Percentiles rank a stretch among this genome's conserved stretches.
Conservation (phyloP, 1,140 invertebrate genomes). For the Drosophila saltans region DNA sequence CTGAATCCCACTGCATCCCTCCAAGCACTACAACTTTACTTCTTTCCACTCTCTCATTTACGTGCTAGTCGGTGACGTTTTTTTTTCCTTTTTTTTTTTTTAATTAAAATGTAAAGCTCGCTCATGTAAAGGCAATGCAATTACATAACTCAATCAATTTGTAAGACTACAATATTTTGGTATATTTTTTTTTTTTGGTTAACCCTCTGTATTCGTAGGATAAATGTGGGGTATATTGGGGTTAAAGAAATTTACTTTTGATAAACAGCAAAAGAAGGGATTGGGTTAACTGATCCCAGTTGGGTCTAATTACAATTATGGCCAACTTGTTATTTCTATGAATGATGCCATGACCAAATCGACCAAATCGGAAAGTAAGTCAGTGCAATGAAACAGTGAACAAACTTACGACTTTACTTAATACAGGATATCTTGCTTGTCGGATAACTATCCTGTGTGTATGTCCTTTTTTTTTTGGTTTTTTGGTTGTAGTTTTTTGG, state of each 20-base stretch:
- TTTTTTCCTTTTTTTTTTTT: slow-evolving; percentile 53
- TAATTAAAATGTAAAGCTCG: slow-evolving; percentile 78
- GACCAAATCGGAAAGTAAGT: too few relatives aligned
- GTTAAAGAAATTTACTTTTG: not conserved
- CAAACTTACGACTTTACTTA: too few relatives aligned
- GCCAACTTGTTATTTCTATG: too few relatives aligned
- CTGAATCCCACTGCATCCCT: not conserved
- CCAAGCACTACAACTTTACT: not conserved
- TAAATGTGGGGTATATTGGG: not conserved
- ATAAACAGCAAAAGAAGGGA: too few relatives aligned
- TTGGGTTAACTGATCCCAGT: too few relatives aligned
- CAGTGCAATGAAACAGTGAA: too few relatives aligned
- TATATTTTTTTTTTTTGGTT: not conserved
- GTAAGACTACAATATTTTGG: slow-evolving; percentile 47
- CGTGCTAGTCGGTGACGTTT: slow-evolving; percentile 25
- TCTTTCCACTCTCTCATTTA: not conserved
- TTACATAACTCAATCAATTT: slow-evolving; percentile 82
- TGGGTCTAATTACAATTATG: too few relatives aligned
- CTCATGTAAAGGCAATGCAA: slow-evolving; percentile 70
- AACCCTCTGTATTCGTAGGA: not conserved
- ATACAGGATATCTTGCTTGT: not conserved
- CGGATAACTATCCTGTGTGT: not conserved
- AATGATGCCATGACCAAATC: too few relatives aligned
- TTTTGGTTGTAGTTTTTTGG: too few relatives aligned
- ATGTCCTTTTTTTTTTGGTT: not conserved